Conservation (phyloP, 2,113 vertebrate species). For the Catharus bicknelli region DNA sequence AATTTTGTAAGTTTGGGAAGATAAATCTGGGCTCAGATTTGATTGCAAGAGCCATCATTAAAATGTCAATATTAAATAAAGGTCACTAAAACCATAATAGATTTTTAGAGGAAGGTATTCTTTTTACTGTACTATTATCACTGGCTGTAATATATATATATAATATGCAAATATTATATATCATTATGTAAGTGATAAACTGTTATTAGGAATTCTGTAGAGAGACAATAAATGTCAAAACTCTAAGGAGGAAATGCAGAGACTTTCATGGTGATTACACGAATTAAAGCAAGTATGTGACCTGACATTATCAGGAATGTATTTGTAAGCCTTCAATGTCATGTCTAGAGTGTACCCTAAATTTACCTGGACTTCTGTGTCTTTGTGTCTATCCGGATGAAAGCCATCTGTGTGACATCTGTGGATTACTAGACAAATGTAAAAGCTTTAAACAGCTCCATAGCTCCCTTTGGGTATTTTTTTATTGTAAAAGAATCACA, state of each 20-base stretch:
- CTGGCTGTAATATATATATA: not conserved
- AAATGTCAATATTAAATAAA: not conserved
- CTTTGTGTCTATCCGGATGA: not conserved
- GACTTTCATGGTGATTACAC: not conserved
- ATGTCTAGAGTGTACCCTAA: not conserved
- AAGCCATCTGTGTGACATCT: slow-evolving; percentile 42
- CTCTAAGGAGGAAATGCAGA: not conserved
- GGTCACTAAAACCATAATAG: not conserved
- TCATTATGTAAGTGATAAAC: not conserved
- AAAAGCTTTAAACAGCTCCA: slow-evolving; percentile 30
- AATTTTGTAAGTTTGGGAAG: not conserved
- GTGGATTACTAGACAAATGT: slow-evolving; percentile 26
- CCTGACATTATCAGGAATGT: not conserved
- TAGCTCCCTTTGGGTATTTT: not conserved
- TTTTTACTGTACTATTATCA: not conserved
- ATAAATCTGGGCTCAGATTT: not conserved
- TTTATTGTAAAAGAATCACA: not conserved
- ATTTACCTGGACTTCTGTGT: not conserved
- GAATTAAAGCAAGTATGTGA: not conserved
- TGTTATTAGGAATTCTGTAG: not conserved
- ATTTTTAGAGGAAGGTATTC: not conserved
- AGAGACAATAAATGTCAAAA: not conserved
- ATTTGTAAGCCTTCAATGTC: not conserved
- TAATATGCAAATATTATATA: not conserved
- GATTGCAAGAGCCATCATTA: not conserved